Conservation (phyloP, 2,888 invertebrate species). For the Pheosia tremula region DNA sequence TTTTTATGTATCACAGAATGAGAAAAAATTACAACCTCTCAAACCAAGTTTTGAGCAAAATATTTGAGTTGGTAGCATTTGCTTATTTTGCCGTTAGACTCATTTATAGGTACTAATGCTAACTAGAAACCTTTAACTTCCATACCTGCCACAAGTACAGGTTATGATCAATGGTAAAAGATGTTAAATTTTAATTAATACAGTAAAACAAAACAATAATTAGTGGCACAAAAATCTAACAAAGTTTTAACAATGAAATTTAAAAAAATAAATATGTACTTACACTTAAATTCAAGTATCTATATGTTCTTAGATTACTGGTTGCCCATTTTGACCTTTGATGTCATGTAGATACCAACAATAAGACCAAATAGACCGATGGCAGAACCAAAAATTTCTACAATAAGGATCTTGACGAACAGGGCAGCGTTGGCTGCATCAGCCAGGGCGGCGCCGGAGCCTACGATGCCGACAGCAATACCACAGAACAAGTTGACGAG, state of each 20-base stretch:
- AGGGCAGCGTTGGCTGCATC: constrained; percentile 98
- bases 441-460: constrained; percentile 98
- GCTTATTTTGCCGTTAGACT: too few species aligned
- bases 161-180: too few species aligned
- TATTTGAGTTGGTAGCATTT: too few species aligned
- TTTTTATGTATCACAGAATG: too few species aligned
- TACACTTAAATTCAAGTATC: constrained; percentile 73
- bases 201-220: too few species aligned
- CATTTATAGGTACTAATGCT: too few species aligned
- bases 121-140: too few species aligned
- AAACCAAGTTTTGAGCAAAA: too few species aligned
- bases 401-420: constrained; percentile 99
- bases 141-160: too few species aligned
- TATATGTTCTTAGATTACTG: constrained; percentile 73
- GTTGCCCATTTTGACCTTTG: constrained; percentile 92
- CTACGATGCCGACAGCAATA: constrained; percentile 97
- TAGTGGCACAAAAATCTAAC: too few species aligned
- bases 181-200: too few species aligned
- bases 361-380: constrained; percentile 99
- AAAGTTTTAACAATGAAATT: background rate
- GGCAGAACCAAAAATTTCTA: constrained; percentile 99
- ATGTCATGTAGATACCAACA: constrained; percentile 97
- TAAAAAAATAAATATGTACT: constrained; percentile 48
- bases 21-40: too few species aligned
- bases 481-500: constrained; percentile 98